These are phyloP conservation scores for Entomyzon cyanotis DNA, from an alignment of 2,113 vertebrate genomes.

Conservation along the genomic window DNA sequence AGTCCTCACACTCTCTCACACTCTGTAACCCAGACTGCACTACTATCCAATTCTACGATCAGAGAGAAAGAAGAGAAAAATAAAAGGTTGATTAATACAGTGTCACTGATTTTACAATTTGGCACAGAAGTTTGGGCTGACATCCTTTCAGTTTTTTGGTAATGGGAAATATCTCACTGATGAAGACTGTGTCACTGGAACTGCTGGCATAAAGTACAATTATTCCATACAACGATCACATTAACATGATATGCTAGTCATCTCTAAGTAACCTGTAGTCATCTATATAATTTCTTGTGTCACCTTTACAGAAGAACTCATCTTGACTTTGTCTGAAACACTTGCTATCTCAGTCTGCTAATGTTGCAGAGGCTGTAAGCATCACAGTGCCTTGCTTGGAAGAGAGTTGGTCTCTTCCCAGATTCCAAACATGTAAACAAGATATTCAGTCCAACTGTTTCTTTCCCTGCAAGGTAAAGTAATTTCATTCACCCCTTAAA, in stretches of 20 bases:
- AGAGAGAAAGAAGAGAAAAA: background rate
- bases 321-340: background rate
- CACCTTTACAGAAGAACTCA: background rate
- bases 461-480: background rate
- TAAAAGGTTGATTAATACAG: background rate
- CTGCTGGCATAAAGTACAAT: background rate
- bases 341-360: background rate
- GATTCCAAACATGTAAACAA: background rate
- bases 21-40: background rate
- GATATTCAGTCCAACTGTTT: accelerated
- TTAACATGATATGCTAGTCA: background rate
- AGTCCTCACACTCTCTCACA: accelerated
- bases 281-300: background rate
- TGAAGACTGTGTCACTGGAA: background rate
- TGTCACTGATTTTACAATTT: background rate
- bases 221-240: background rate
- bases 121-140: background rate
- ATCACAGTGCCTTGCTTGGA: background rate
- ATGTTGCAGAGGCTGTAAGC: background rate
- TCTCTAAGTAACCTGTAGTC: background rate
- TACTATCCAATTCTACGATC: background rate
- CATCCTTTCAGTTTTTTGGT: background rate
- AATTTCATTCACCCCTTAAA: background rate
- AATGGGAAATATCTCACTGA: background rate
- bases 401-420: background rate